Base-by-base conservation (phyloP, 2,797 vertebrate genomes). In the Fistularia commersonii region DNA sequence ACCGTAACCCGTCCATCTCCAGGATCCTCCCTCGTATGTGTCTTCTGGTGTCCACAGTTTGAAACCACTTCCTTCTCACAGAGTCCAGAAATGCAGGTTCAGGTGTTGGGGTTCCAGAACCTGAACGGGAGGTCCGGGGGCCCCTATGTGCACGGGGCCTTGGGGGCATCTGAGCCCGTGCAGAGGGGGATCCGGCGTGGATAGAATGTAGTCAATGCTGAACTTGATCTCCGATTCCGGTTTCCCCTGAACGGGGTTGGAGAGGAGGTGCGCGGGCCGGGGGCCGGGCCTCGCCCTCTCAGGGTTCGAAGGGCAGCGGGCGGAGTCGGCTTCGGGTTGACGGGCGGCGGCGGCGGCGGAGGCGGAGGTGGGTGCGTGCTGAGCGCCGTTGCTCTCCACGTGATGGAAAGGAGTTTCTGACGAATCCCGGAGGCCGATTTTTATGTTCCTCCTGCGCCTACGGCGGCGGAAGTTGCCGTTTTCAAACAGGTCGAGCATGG, bases 131-230 rank as follows among this genome's bases (percentile, higher is more conserved):
- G 87, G 76, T 34, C 84, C 89, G 1, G 90, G 77, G 38, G 88
- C 69, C 6, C 68, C 69, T 10, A 72, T 82, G 23, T 72, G 82
- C n/a, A 74, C 65, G 0, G 57, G 32, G 5, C 76, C 73, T 1
- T 81, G 82, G 0, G 91, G 84, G 37, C 89, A 69, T 66, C 90
- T 88, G 66, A 92, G 87, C n/a, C 85, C 88, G 0, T 92, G 88
- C 40, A 79, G 51, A 0, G 81, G 83, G 0, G 95, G 95, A 72
- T 93, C 92, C 0, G 97, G 94, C 6, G 94, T 88, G 14, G 97
- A 98, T 3, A 99, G 92, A 79, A 99, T 99, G 87, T 97, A 96
- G 88, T 99, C 97, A 41, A 98, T 98, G 82, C 97, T 98, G 65
- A 99, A 99, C 87, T 98, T 98, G 81, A 99, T 94, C 88, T 93